Evolutionary conservation across 2,888 invertebrate genomes (phyloP).

Genomic region (Rhagium mordax): DNA sequence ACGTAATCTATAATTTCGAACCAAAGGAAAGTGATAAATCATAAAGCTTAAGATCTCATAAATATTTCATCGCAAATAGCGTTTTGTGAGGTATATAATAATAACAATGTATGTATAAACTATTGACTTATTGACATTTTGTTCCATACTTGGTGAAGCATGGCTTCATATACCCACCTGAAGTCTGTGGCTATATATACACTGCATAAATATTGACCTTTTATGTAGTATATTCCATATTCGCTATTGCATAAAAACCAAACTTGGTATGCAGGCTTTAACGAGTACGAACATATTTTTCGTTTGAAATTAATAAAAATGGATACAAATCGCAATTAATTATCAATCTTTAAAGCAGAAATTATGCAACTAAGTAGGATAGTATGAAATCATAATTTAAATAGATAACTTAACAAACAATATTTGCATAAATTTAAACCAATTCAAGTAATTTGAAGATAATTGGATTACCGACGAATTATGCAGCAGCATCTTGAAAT

Average conservation of each 20-base stretch:
- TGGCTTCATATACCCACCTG: slow-evolving; percentile 42
- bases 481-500: too few relatives aligned
- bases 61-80: slow-evolving; percentile 40
- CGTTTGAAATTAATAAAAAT: not conserved
- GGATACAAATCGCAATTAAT: not conserved
- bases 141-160: slow-evolving; percentile 43
- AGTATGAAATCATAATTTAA: too few relatives aligned
- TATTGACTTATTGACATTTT: slow-evolving; percentile 50
- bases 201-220: slow-evolving; percentile 25
- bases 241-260: slow-evolving; percentile 18
- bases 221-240: slow-evolving; percentile 22
- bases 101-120: slow-evolving; percentile 45
- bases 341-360: not conserved
- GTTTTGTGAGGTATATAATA: slow-evolving; percentile 32
- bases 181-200: slow-evolving; percentile 7
- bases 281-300: not conserved
- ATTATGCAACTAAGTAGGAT: too few relatives aligned
- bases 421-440: too few relatives aligned
- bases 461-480: too few relatives aligned
- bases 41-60: slow-evolving; percentile 41
- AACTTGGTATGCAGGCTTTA: slow-evolving; percentile 13
- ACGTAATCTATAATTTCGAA: slow-evolving; percentile 37
- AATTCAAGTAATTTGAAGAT: too few relatives aligned
- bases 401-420: too few relatives aligned
- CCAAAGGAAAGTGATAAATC: slow-evolving; percentile 45